Evolutionary conservation across 2,888 invertebrate species (phyloP).

Genomic region (Notocelia uddmanniana): DNA sequence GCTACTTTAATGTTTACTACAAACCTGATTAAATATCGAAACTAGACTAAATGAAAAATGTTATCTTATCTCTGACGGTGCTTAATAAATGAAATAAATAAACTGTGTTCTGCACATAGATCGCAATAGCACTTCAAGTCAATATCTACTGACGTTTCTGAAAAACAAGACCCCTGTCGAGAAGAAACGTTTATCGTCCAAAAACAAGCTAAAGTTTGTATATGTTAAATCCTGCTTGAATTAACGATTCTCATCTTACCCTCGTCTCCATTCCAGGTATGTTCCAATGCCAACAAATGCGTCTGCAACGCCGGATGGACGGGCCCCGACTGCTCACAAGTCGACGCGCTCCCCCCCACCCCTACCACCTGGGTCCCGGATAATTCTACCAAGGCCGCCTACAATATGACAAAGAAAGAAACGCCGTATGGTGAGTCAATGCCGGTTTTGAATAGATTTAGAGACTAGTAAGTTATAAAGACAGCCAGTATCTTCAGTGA

Average conservation of each 20-base stretch:
- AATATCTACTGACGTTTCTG: no score
- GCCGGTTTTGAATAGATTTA: conserved; percentile 59
- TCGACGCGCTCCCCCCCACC: conserved; percentile 88
- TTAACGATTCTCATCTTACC: not conserved
- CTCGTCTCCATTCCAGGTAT: conserved; percentile 87
- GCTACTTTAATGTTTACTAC: no score
- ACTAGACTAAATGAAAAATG: no score
- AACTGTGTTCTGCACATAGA: no score
- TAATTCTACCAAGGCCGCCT: conserved; percentile 83
- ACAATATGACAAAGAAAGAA: conserved; percentile 94
- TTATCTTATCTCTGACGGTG: no score
- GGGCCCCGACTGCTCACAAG: conserved; percentile 94
- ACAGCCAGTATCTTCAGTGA: not conserved
- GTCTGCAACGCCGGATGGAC: conserved; percentile 96
- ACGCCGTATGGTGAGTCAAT: conserved; percentile 95
- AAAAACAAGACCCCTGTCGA: no score
- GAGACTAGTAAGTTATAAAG: not conserved
- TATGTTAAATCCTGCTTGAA: no score
- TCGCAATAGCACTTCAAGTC: no score
- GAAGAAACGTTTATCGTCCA: no score
- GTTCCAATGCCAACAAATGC: conserved; percentile 97
- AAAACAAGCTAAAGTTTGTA: no score
- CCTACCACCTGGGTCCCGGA: conserved; percentile 85
- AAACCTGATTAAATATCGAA: no score
- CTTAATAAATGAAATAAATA: no score